These are phyloP conservation scores for Brenthis ino DNA, from an alignment of 2,888 invertebrate species.

Conservation along the genomic window DNA sequence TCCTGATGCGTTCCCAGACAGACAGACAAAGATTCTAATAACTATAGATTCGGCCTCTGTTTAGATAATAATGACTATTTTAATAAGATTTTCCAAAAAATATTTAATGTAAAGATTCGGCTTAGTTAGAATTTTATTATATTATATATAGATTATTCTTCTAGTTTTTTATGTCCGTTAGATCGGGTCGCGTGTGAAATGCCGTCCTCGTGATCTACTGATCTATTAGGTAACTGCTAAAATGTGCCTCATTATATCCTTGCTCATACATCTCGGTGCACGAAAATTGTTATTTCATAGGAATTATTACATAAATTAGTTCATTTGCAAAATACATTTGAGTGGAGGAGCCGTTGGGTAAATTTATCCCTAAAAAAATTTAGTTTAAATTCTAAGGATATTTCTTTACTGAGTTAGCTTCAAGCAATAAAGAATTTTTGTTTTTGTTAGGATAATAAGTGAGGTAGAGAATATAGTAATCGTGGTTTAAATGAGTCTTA, in stretches of 20 bases:
- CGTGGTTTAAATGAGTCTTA: too few relatives aligned
- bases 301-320: slow-evolving; percentile 13
- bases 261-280: slow-evolving; percentile 9
- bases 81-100: too few relatives aligned
- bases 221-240: slow-evolving; percentile 34
- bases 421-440: too few relatives aligned
- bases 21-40: too few relatives aligned
- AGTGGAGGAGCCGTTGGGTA: not conserved
- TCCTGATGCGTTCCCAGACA: too few relatives aligned
- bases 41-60: too few relatives aligned
- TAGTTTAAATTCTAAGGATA: not conserved
- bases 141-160: not conserved
- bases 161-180: slow-evolving; percentile 3
- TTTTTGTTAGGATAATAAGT: too few relatives aligned
- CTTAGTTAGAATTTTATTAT: not conserved
- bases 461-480: too few relatives aligned
- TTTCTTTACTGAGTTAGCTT: too few relatives aligned
- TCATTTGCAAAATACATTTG: slow-evolving; percentile 8
- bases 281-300: slow-evolving; percentile 4
- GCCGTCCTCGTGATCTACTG: slow-evolving; percentile 51
- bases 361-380: not conserved
- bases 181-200: slow-evolving; percentile 50
- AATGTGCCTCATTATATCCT: slow-evolving; percentile 32
- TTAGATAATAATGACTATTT: too few relatives aligned
- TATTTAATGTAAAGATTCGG: too few relatives aligned